These are phyloP conservation scores for Drosophila atroscutellata DNA, from an alignment of 2,888 invertebrate species.

Conservation along the genomic window DNA sequence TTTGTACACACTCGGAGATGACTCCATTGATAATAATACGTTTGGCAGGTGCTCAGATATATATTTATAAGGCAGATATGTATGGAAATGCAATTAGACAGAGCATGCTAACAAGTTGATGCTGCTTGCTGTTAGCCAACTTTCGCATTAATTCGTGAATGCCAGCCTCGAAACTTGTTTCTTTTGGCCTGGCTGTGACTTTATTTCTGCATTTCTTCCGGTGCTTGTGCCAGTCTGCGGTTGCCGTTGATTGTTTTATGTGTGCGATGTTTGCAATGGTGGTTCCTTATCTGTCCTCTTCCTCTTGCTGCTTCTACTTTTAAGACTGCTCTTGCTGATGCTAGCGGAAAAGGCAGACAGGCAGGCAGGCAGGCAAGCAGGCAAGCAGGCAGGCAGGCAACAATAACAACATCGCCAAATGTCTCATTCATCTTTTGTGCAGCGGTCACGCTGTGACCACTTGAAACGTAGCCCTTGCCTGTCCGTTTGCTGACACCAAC, in stretches of 20 bases:
- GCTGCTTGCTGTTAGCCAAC: conserved; percentile 22
- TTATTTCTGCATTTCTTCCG: conserved; percentile 68
- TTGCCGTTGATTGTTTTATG: conserved; percentile 82
- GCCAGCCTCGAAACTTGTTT: conserved; percentile 18
- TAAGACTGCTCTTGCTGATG: conserved; percentile 9
- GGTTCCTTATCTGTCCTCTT: conserved; percentile 3
- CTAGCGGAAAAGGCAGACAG: conserved; percentile 13
- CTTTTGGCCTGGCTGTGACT: conserved; percentile 49
- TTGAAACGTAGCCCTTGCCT: conserved; percentile 59
- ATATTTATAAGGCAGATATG: not conserved
- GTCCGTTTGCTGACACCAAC: conserved; percentile 37
- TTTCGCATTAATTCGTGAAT: conserved; percentile 44
- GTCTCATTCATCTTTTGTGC: conserved; percentile 73
- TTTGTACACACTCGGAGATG: not conserved
- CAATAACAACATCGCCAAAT: conserved; percentile 60
- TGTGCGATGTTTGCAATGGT: conserved; percentile 62
- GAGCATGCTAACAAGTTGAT: not conserved
- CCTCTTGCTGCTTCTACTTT: conserved; percentile 15
- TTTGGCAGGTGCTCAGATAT: not conserved
- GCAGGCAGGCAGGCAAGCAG: conserved; percentile 15
- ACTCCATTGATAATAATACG: not conserved
- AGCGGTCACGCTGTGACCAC: conserved; percentile 71
- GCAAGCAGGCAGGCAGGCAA: conserved; percentile 2
- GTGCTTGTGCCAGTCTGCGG: conserved; percentile 74
- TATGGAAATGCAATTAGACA: not conserved